Base-by-base conservation (phyloP, 2,888 invertebrate species). In the Lasius platythorax region DNA sequence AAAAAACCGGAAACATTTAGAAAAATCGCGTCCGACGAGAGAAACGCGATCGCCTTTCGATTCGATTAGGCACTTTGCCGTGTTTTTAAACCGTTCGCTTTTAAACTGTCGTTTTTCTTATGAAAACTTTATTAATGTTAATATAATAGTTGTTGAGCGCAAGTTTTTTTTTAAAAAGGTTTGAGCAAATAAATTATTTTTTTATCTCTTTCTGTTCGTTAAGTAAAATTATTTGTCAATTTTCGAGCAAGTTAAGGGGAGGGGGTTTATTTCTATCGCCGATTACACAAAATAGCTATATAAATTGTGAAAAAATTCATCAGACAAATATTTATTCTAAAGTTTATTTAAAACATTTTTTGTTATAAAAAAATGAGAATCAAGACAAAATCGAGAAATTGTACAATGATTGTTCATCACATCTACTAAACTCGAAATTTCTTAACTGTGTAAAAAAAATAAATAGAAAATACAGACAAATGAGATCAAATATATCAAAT, bases 1-100 rank as follows among this genome's bases (percentile, higher is more conserved):
- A 68, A 87, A 86, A 79, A 82, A 87, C 83, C 90, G 88, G 87
- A 90, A 89, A 79, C 83, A 72, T 64, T 67, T 74, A 56, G 81
- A 79, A 85, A 87, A 88, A 84, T 85, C 50, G 15, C 53, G 28
- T 30, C 18, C 46, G 70, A 85, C 83, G 46, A 70, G 58, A 70
- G 9, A 72, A 61, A 46, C 46, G 72, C 33, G 43, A 12, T 68
- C 56, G 18, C 30, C 33, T 66, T 40, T 53, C 40, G n/a, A 67
- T 15, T 28, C 64, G 30, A 56, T 68, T 68, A 30, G 56, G n/a
- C 15, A 53, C 15, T 53, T 68, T 8, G 2, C 6, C n/a, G 3
- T n/a, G 30, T 28, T 61, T 67, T 58, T 58, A 15, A 53, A 68
- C 6, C 9, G 8, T 70, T 12, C n/a, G 28, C 11, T 37, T 53